Percentiles rank a stretch among this genome's conserved stretches.
Conservation (phyloP, 1,140 invertebrate genomes). For the Zaprionus davidi region DNA sequence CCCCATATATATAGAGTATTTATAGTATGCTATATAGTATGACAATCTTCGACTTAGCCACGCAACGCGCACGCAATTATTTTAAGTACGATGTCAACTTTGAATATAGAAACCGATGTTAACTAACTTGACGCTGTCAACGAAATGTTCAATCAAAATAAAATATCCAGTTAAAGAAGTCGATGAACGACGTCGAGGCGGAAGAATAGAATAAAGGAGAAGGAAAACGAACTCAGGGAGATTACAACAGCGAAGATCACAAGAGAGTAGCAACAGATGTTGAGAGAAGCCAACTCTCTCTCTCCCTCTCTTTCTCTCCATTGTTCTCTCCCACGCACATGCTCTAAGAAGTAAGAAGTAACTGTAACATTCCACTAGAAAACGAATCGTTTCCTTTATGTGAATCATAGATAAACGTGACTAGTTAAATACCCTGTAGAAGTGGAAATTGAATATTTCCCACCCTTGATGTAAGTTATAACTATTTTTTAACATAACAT, state of each 20-base stretch:
- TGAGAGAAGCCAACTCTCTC: neutral
- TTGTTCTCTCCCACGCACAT: neutral
- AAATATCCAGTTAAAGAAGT: conserved; percentile 52
- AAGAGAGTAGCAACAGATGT: conserved; percentile 20
- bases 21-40: conserved; percentile 13
- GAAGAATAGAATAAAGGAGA: conserved; percentile 24
- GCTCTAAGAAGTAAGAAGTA: neutral
- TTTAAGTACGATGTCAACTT: neutral
- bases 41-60: conserved; percentile 28
- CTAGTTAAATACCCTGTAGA: neutral
- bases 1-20: conserved; percentile 13
- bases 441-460: neutral
- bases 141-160: conserved; percentile 61
- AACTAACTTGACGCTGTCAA: conserved; percentile 37
- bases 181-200: conserved; percentile 18
- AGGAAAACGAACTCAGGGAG: conserved; percentile 3
- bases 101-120: conserved; percentile 1
- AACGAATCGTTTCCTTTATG: neutral
- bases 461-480: neutral
- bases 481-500: neutral
- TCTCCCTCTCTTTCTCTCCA: neutral
- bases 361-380: conserved; percentile 5
- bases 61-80: conserved; percentile 8
- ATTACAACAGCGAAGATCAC: conserved; percentile 29
- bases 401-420: neutral